Evolutionary conservation across 2,797 vertebrate genomes (phyloP).

Genomic region (Sebastes vulpes): DNA sequence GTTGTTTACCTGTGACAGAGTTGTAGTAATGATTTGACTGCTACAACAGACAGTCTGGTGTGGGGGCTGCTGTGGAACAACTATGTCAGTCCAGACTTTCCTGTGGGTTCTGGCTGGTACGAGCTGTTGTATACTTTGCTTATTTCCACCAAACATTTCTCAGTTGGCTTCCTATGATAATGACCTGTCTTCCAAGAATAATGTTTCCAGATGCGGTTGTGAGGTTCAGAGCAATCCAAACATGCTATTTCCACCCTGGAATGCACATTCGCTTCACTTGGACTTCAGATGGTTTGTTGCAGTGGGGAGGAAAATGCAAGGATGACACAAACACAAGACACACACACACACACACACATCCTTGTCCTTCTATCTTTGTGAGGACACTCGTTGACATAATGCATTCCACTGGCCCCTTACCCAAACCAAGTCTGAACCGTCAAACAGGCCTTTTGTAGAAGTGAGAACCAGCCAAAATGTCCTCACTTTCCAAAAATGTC

Average conservation of each 20-base stretch:
- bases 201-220: conserved; percentile 85
- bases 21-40: neutral
- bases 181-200: conserved; percentile 82
- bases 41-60: neutral
- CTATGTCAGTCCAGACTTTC: conserved; percentile 56
- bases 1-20: conserved; percentile 14
- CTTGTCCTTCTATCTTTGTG: neutral
- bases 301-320: conserved; percentile 45
- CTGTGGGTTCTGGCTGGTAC: conserved; percentile 50
- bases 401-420: neutral
- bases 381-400: neutral
- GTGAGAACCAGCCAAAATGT: too few relatives aligned
- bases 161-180: conserved; percentile 70
- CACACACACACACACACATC: neutral
- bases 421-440: neutral
- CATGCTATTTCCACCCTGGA: conserved; percentile 74
- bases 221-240: conserved; percentile 76
- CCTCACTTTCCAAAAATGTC: too few relatives aligned
- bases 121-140: conserved; percentile 59
- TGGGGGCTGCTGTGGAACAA: conserved; percentile 36
- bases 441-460: too few relatives aligned
- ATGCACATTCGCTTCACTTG: conserved; percentile 55
- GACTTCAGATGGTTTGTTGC: conserved; percentile 58
- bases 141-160: conserved; percentile 68
- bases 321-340: conserved; percentile 50